Base-by-base conservation (phyloP, 2,113 vertebrate species). In the Elephas maximus region DNA sequence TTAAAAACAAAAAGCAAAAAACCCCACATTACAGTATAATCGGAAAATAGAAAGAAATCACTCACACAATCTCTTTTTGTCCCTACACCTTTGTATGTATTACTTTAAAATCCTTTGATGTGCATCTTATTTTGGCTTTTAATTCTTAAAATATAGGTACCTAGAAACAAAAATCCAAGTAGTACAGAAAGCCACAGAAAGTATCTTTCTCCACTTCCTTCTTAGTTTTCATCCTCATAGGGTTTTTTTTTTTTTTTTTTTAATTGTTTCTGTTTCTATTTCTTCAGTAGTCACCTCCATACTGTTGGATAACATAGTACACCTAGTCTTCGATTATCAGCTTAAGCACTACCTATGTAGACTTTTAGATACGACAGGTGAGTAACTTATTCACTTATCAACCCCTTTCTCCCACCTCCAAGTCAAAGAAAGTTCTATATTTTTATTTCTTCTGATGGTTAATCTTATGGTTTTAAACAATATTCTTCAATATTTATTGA, bases 381-480 rank as follows among this genome's bases (percentile, higher is more conserved):
- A 81, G 10, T 77, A 62, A 77, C 24, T 76, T 41, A 33, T 3
- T 81, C 76, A 82, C 60, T 91, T 44, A 91, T 11, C 48, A 48
- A 48, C 48, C 23, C 18, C 37, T 1, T 83, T 82, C 77, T 88
- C 4, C 24, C 1, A 2, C 76, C 37, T 48, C 5, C 48, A 48
- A 7, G 10, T 77, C 44, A 21, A 30, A 20, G 67, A 26, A 5
- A n/a, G 26, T 8, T 93, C 10, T 73, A n/a, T 63, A 45, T 80
- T 93, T 85, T 87, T 67, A 86, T 84, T 57, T 85, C 73, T 85
- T 73, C 18, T 91, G 45, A 77, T 48, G 67, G 88, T 60, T 85
- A 73, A n/a, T 33, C 20, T 71, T 76, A 60, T 28, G 65, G 67
- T 51, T 91, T 87, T 88, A 41, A 5, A 2, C 41, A 33, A 77